Base-by-base conservation (phyloP, 2,797 vertebrate species). In the Melanotaenia boesemani region DNA sequence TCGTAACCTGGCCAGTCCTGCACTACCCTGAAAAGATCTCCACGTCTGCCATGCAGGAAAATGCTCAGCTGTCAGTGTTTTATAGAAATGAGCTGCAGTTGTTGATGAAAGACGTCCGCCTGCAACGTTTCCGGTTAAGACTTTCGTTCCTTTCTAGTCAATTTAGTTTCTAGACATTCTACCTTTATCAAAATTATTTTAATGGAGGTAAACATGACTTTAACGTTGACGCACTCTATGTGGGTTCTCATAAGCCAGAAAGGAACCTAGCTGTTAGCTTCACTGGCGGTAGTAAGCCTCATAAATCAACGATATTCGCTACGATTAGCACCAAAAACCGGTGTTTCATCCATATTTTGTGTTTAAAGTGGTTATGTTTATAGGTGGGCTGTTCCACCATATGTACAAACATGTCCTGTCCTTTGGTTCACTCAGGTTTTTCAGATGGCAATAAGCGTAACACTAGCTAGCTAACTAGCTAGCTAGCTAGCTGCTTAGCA, bases 401-500 rank as follows among this genome's bases (percentile, higher is more conserved):
- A 0, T 0, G 28, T 2, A 1, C 15, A 34, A 52, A 65, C 6
- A 1, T 10, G 0, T 8, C 2, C 10, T 30, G 0, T 30, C 0
- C 18, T 44, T 8, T 12, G 2, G 20, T 1, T n/a, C 44, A 13
- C 7, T 41, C 30, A 0, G 39, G 10, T 36, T 63, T 46, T 28
- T 70, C 5, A 1, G 16, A 63, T 65, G 20, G 20, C 41, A 67
- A 58, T 72, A 70, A 75, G 70, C 74, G 18, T 48, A 44, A 22
- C 37, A 9, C 37, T 37, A 37, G 34, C 34, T 34, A 34, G 34
- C 5, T 34, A 8, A 8, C 34, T 36, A 48, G 48, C 48, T 50
- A 8, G 48, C 48, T 50, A 8, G 60, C 83, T 52, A 58, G 72
- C 79, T 82, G 82, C 89, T 84, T 92, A 90, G 89, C 91, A 91